Evolutionary conservation across 1,140 invertebrate species (phyloP).

Genomic region (Anastatus disparis): DNA sequence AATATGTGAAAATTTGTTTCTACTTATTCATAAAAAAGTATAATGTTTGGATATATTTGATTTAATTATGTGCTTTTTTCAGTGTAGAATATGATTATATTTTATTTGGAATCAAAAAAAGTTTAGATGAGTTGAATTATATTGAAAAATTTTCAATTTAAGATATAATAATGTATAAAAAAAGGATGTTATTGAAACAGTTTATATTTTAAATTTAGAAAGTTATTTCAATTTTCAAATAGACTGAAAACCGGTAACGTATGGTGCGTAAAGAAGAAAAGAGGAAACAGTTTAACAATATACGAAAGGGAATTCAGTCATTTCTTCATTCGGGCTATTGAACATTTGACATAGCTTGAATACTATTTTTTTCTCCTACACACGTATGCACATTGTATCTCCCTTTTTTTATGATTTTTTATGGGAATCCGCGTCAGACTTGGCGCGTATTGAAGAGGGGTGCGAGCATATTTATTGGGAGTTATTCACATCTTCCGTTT

Average conservation of each 20-base stretch:
- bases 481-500: slow-evolving; percentile 48
- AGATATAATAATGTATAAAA: no score
- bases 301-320: slow-evolving; percentile 18
- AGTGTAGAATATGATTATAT: no score
- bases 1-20: no score
- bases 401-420: slow-evolving; percentile 49
- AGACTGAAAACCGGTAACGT: not conserved
- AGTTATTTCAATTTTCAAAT: not conserved
- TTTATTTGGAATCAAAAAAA: no score
- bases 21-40: no score
- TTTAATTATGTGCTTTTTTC: no score
- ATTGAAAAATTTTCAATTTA: no score
- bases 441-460: slow-evolving; percentile 43
- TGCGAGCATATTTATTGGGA: slow-evolving; percentile 48
- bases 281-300: slow-evolving; percentile 46
- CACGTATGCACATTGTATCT: no score
- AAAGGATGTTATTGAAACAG: not conserved
- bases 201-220: not conserved
- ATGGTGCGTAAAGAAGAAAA: slow-evolving; percentile 40
- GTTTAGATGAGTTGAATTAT: no score
- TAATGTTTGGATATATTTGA: no score
- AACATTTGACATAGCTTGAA: slow-evolving; percentile 45
- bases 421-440: slow-evolving; percentile 55
- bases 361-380: no score
- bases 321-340: slow-evolving; percentile 53